Conservation (phyloP, 2,888 invertebrate species). For the Charanyca ferruginea region DNA sequence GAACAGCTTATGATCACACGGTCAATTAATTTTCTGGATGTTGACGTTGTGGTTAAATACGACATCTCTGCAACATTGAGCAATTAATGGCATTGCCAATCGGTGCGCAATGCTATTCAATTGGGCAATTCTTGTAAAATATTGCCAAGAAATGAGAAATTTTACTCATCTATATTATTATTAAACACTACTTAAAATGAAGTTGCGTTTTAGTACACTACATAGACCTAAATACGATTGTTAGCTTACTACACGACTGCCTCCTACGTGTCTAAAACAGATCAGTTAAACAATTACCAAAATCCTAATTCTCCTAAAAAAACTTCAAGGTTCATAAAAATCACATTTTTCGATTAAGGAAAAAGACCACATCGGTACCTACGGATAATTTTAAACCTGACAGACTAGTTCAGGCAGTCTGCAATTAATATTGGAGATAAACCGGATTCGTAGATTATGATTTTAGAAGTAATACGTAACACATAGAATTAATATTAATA, state of each 20-base stretch:
- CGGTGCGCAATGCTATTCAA: no score
- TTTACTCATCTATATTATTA: no score
- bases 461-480: constrained; percentile 15
- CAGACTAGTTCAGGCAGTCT: constrained; percentile 30
- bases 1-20: no score
- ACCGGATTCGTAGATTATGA: constrained; percentile 44
- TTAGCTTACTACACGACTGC: neutral
- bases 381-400: constrained; percentile 27
- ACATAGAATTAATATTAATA: constrained; percentile 23
- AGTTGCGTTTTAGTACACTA: no score
- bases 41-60: no score
- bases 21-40: no score
- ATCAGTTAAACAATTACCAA: neutral
- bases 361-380: constrained; percentile 12
- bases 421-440: constrained; percentile 31
- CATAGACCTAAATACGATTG: neutral
- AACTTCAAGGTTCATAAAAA: constrained; percentile 35
- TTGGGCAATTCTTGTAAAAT: no score
- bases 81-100: no score
- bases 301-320: constrained; percentile 17
- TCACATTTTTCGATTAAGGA: constrained; percentile 30
- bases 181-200: no score
- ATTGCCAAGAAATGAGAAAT: no score
- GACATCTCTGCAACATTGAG: no score
- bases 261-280: constrained; percentile 2